These are phyloP conservation scores for Falco berigora DNA, from an alignment of 2,797 vertebrate species.

Conservation along the genomic window DNA sequence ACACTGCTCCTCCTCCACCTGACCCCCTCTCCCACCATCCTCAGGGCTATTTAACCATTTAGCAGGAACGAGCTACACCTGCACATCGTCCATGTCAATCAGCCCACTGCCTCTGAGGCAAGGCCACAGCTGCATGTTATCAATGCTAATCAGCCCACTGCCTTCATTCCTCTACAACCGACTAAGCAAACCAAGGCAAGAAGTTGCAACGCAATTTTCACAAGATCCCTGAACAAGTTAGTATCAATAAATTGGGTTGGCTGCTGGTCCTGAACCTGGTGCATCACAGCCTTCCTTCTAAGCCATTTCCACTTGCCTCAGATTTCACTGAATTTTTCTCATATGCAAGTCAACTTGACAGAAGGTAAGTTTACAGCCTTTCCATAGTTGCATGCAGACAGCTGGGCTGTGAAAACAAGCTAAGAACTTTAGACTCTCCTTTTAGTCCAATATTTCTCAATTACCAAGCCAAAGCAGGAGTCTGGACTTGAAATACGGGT, in stretches of 20 bases:
- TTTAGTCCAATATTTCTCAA: not conserved
- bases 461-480: not conserved
- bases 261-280: not conserved
- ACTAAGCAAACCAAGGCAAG: not conserved
- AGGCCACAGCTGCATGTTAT: too few relatives aligned
- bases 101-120: too few relatives aligned
- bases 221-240: not conserved
- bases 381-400: not conserved
- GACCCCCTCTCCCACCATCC: too few relatives aligned
- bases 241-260: not conserved
- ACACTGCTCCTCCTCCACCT: too few relatives aligned
- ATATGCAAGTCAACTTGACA: not conserved
- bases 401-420: not conserved
- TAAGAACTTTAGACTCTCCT: not conserved
- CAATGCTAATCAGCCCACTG: too few relatives aligned
- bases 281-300: not conserved
- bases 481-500: not conserved
- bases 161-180: too few relatives aligned
- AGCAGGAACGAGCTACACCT: too few relatives aligned
- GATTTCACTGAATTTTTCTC: not conserved
- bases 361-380: not conserved
- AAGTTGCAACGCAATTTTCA: not conserved
- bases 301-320: not conserved
- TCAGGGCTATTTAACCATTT: too few relatives aligned
- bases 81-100: too few relatives aligned